Base-by-base conservation (phyloP, 1,140 invertebrate species). In the Geopemphigus sp. region DNA sequence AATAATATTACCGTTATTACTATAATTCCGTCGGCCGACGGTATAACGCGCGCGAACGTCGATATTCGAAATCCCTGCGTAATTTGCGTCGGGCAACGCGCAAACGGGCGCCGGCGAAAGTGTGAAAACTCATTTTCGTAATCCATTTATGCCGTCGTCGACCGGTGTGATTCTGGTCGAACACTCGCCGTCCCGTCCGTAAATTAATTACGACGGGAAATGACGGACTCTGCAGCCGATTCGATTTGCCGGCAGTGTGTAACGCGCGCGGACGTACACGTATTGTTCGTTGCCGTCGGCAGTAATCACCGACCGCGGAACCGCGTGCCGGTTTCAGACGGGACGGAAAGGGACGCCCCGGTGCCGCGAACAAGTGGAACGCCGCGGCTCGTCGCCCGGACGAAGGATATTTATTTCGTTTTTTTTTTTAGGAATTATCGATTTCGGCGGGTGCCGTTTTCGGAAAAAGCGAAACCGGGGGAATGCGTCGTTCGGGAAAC, bases 61-160 rank as follows among this genome's bases (percentile, higher is more conserved):
- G 5, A 39, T 39, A 39, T 39, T 10, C 19, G 11, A 64, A 39
- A 64, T 39, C 29, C 29, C 3, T 32, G 15, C n/a, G 29, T 12
- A 64, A 64, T 64, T 64, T n/a, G 0, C 10, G 32, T n/a, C 12
- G 1, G 3, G 3, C 0, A 26, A 61, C 6, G 26, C 14, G 2
- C 11, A 32, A 3, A 32, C 19, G 17, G 26, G 10, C 63, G 15
- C n/a, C n/a, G 19, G 32, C 63, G 15, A 54, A 45, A 6, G 4
- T 45, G 63, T 19, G 32, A 66, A 66, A 66, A 66, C n/a, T 22
- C 3, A 45, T 50, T 50, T 12, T 50, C 47, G 47, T 50, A 50
- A 50, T 50, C 47, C 47, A 50, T 66, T 66, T 66, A 39, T 45
- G n/a, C n/a, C n/a, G n/a, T 64, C 63, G 19, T 17, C n/a, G n/a